Base-by-base conservation (phyloP, 2,797 vertebrate species). In the Cyclopterus lumpus region DNA sequence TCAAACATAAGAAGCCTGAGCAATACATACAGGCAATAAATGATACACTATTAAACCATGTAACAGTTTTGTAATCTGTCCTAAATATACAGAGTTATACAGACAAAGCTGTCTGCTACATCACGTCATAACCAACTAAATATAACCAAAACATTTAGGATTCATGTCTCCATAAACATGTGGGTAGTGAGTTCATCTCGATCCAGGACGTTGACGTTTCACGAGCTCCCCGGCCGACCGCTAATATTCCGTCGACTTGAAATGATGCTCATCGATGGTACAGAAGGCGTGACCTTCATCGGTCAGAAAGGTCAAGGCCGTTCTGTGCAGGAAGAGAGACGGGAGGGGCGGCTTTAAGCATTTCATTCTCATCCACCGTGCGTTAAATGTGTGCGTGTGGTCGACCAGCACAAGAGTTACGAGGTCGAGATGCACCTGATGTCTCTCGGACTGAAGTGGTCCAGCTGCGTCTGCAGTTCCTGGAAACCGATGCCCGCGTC, bases 191-290 rank as follows among this genome's bases (percentile, higher is more conserved):
- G 15, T 11, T 2, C 14, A 36, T 46, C 6, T 2, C 15, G 4
- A 67, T 48, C 9, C 70, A 51, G 1, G 67, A 15, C 11, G 1
- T 7, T 3, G 30, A 54, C 20, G 26, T 11, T 44, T 48, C 26
- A n/a, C 8, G 2, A 14, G 32, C 44, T 36, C 66, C 34, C 30
- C 32, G 28, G 34, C 14, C 15, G 44, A 8, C 30, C 1, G 8
- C 57, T 80, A 72, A 16, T 15, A 2, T 1, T 20, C 15, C 6
- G 76, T 26, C 2, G 80, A 71, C 72, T 86, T 93, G 66, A 91
- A 93, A 80, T 91, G 91, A 28, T 80, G 18, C n/a, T 92, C 90
- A 38, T 92, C 89, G 6, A 77, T 34, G 32, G 89, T 91, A 1
- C 30, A 59, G 76, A 83, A 92, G 71, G 89, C 26, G 2, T 86